Base-by-base conservation (phyloP, 2,113 vertebrate species). In the Grammomys dolichurus region DNA sequence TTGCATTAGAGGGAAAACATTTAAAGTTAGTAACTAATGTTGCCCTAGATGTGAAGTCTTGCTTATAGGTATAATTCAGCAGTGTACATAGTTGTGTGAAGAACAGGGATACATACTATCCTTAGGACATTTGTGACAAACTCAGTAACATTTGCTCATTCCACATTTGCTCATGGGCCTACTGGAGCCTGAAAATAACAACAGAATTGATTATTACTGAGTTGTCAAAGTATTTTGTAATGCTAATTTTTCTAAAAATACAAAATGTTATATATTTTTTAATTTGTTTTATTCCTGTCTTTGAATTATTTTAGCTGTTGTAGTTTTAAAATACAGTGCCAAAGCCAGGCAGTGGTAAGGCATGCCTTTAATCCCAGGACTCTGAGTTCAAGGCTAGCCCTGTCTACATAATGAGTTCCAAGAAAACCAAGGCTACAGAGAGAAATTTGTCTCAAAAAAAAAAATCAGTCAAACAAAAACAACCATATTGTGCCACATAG, bases 161-260 rank as follows among this genome's bases (percentile, higher is more conserved):
- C 86, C 75, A 94, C 16, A 51, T 51, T 51, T 51, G 51, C 51
- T 51, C 51, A 60, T 73, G 40, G 93, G 94, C n/a, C 43, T 82
- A 60, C 22, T 24, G 81, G 33, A 89, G 76, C 12, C 65, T 75
- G 70, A 95, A 96, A 92, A 87, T n/a, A 73, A 81, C 51, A 56
- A 78, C 76, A 78, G 8, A 80, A 36, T 56, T 80, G 31, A 80
- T 80, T 51, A 78, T 54, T 78, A 54, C 17, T 80, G 77, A 36
- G 17, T 80, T 56, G 17, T 80, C 51, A 20, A 78, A 36, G 54
- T 78, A 54, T 54, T 78, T 78, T 54, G 48, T 56, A 80, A 80
- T 80, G 77, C 36, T 56, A 33, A 17, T 33, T 54, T 54, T 54
- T 33, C 17, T 54, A 80, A 80, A 78, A 36, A 36, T 54, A 80